Percentiles rank a stretch among this genome's conserved stretches.
Evolutionary conservation across 2,113 vertebrate genomes (phyloP).

Genomic region (Circaetus cinerascens): DNA sequence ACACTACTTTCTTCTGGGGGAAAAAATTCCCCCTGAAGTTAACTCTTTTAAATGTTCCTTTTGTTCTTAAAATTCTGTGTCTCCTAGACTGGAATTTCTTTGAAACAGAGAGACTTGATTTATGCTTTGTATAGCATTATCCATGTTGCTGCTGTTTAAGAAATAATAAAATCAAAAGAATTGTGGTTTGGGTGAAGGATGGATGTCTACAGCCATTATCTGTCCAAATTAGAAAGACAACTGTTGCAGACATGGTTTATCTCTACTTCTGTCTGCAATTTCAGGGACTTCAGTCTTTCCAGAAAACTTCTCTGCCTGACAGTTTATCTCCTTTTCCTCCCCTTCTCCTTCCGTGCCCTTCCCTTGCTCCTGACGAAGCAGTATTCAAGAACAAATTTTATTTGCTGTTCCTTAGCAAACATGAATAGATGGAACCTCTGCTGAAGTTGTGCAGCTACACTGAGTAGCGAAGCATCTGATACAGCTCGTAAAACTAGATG

Average conservation of each 20-base stretch:
- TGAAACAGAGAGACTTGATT: neutral
- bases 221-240: neutral
- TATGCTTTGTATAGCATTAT: neutral
- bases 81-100: neutral
- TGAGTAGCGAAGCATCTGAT: neutral
- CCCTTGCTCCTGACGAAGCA: neutral
- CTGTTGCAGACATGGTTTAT: neutral
- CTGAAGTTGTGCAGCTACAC: neutral
- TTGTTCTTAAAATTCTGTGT: neutral
- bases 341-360: neutral
- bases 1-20: rapidly evolving
- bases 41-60: neutral
- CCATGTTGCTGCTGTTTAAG: neutral
- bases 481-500: neutral
- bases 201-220: neutral
- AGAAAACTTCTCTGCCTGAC: neutral
- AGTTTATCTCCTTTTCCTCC: neutral
- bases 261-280: neutral
- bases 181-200: neutral
- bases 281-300: neutral
- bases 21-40: neutral
- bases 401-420: neutral
- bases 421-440: neutral
- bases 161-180: neutral
- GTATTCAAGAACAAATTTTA: neutral